These are phyloP conservation scores for Peromyscus leucopus DNA, from an alignment of 2,113 vertebrate genomes.

Conservation along the genomic window DNA sequence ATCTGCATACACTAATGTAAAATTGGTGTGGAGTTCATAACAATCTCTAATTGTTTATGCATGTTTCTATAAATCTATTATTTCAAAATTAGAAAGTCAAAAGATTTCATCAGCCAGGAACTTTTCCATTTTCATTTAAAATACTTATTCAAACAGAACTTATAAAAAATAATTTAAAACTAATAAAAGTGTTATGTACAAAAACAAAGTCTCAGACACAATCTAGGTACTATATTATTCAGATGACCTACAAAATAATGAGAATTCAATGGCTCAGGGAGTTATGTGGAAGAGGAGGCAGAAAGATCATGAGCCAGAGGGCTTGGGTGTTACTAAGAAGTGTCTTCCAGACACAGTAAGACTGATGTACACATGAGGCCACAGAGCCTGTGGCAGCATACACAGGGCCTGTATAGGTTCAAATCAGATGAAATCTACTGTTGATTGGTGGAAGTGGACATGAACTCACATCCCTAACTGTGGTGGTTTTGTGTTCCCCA, in stretches of 20 bases:
- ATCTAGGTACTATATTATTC: not conserved
- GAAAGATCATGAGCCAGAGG: not conserved
- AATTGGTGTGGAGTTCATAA: not conserved
- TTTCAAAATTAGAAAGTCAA: slow-evolving; percentile 17
- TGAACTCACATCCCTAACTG: not conserved
- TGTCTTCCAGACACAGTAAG: not conserved
- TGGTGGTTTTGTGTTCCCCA: too few relatives aligned
- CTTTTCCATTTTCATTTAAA: slow-evolving; percentile 43
- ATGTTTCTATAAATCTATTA: not conserved
- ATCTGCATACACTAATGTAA: not conserved
- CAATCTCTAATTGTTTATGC: not conserved
- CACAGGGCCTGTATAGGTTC: not conserved
- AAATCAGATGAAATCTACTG: not conserved
- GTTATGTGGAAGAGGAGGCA: not conserved
- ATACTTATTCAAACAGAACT: slow-evolving; percentile 24
- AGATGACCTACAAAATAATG: not conserved
- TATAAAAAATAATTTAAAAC: slow-evolving; percentile 8
- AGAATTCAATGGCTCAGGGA: not conserved
- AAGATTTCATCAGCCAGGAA: not conserved
- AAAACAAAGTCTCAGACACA: not conserved
- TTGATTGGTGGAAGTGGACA: not conserved
- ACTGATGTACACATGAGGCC: not conserved
- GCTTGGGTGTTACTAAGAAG: not conserved
- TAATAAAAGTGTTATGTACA: not conserved
- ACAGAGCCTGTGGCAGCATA: not conserved